Conservation (phyloP, 2,888 invertebrate genomes). For the Brachyopa scutellaris region DNA sequence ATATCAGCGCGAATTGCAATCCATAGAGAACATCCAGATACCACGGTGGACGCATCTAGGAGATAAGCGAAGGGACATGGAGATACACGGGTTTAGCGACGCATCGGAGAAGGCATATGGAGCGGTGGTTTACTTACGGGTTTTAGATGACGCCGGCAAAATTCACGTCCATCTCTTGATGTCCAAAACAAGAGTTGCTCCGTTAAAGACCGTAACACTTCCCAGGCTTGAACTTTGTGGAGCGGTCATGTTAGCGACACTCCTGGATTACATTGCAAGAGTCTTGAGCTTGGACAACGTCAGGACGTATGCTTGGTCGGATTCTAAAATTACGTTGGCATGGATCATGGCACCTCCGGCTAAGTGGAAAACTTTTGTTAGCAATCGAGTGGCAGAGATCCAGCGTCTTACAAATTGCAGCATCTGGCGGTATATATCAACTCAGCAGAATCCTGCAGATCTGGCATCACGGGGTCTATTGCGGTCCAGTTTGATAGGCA, state of each 20-base stretch:
- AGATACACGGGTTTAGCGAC: too few species aligned
- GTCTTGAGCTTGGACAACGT: not conserved
- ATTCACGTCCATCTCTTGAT: too few species aligned
- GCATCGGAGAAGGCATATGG: too few species aligned
- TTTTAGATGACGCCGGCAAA: conserved; percentile 6
- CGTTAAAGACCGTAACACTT: conserved; percentile 55
- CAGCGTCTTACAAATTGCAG: too few species aligned
- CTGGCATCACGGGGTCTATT: conserved; percentile 45
- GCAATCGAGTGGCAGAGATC: conserved; percentile 63
- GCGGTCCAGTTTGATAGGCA: not conserved
- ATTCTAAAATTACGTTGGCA: conserved; percentile 55
- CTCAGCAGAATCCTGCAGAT: too few species aligned
- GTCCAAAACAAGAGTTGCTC: too few species aligned
- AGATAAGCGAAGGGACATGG: too few species aligned
- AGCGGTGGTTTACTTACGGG: not conserved
- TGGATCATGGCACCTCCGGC: conserved; percentile 53
- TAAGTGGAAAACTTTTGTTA: conserved; percentile 52
- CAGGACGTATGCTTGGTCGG: conserved; percentile 48
- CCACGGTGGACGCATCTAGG: not conserved
- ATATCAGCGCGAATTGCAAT: conserved; percentile 8
- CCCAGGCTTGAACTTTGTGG: conserved; percentile 60
- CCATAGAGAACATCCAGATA: not conserved
- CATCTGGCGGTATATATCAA: conserved; percentile 54
- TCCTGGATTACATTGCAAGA: conserved; percentile 4
- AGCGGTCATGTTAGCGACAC: too few species aligned